Evolutionary conservation across 2,797 vertebrate species (phyloP), one percentile per base, ranked within the genome.

Genomic region (Dromococcyx pavoninus): DNA sequence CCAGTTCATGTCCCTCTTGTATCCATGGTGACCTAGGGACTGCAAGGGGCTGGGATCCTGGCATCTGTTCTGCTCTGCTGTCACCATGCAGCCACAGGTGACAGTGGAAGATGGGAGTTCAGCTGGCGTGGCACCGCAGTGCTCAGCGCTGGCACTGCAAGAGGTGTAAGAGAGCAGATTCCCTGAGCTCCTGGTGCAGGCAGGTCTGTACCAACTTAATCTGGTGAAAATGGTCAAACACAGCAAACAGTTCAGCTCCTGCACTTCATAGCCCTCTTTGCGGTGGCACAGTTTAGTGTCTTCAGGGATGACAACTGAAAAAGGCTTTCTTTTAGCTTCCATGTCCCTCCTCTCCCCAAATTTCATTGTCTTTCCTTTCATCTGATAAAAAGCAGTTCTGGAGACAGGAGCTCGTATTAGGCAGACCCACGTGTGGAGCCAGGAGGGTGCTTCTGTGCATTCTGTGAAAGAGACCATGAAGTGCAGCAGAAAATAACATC

Each of bases 401-500:
- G 82, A 64, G 72, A 27, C 24, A 86, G 76, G 33, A 86, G 21
- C 43, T 86, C 25, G 10, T 50, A 5, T 60, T 71, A 32, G 43
- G 22, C 43, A 86, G 54, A 86, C 7, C 56, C 6, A 1, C 27
- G n/a, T 46, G 56, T 46, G 44, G 62, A 75, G 30, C 37, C 30
- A 21, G 41, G 35, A 50, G n/a, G 19, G 13, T 65, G 39, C 16
- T 80, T 80, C 33, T 66, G 35, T 66, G 35, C 62, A 24, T 64
- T 71, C 67, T 84, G 41, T 61, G 56, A 69, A 39, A 75, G 24
- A 73, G 24, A 48, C 13, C n/a, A 8, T 13, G 35, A 78, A 73
- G 9, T 58, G 56, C 67, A 90, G 32, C 79, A 87, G 74, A 56
- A 91, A 84, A 57, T 76, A 33, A 85, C 76, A 35, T 33, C 51